Evolutionary conservation across 2,113 vertebrate species (phyloP), one percentile per base, ranked within the genome.

Genomic region (Prunella fulvescens): DNA sequence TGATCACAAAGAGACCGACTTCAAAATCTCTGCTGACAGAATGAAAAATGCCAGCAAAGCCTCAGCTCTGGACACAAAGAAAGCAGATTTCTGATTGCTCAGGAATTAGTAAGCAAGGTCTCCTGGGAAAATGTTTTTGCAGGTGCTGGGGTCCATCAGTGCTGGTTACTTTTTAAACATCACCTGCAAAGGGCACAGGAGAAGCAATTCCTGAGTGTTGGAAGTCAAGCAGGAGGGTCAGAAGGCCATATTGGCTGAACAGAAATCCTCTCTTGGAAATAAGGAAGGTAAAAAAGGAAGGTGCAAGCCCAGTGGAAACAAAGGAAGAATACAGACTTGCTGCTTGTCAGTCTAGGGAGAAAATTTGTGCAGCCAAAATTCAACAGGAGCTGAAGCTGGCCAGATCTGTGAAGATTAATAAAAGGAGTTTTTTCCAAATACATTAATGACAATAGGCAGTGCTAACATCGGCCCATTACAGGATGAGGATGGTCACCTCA

Each of bases 381-480:
- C 31, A 48, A 0, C 15, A 6, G 24, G 19, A 65, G 7, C 10
- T 15, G n/a, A 39, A 73, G 40, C 8, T 0, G 0, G 19, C 8
- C 60, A 74, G 15, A 64, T 47, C 2, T 28, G 18, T 23, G 33
- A 18, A 37, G 14, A 14, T 28, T 5, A 64, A n/a, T 14, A 12
- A 45, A 64, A 84, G 6, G 7, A 54, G 5, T 3, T 6, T 64
- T 54, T 64, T 45, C 31, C 48, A 64, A 33, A 33, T 23, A 23
- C 5, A 33, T 6, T 47, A 47, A 73, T 8, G 12, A 6, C 19
- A 64, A 28, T 12, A 28, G 14, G 9, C 9, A 39, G 5, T 54
- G n/a, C 28, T 12, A 18, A 23, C 29, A 28, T n/a, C 1, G 1
- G 11, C 3, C n/a, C 12, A 14, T 28, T 56, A n/a, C 23, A 54